Evolutionary conservation across 2,888 invertebrate genomes (phyloP).

Genomic region (Limulus polyphemus): DNA sequence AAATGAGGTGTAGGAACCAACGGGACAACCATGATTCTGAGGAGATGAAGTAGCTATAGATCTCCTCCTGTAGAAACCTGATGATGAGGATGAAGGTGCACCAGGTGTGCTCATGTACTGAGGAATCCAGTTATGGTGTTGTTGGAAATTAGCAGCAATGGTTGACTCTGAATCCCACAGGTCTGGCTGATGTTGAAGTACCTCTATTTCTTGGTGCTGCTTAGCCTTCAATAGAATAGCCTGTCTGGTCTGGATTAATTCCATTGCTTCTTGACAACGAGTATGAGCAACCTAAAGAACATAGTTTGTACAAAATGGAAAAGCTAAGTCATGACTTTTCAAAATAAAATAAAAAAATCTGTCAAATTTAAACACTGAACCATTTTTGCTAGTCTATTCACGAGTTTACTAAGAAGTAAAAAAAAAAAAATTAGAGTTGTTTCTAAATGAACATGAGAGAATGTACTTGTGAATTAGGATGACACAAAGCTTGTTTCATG

Average conservation of each 20-base stretch:
- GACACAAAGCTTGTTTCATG: too few species aligned
- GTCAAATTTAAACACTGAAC: too few species aligned
- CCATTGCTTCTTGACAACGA: conserved; percentile 41
- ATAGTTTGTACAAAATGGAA: too few species aligned
- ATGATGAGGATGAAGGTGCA: not conserved
- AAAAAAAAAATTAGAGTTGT: too few species aligned
- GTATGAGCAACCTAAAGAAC: conserved; percentile 37
- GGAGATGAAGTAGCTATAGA: conserved; percentile 11
- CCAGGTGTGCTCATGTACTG: conserved; percentile 11
- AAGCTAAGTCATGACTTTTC: too few species aligned
- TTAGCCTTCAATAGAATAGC: conserved; percentile 30
- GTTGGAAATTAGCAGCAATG: conserved; percentile 14
- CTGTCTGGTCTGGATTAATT: conserved; percentile 33
- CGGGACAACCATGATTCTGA: conserved; percentile 15
- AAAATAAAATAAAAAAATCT: too few species aligned
- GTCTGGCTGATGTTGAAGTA: not conserved
- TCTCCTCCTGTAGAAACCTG: conserved; percentile 10
- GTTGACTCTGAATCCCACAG: not conserved
- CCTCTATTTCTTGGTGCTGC: conserved; percentile 23
- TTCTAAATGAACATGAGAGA: too few species aligned
- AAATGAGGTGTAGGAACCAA: conserved; percentile 20
- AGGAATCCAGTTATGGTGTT: conserved; percentile 15
- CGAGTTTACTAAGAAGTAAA: too few species aligned
- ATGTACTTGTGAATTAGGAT: too few species aligned
- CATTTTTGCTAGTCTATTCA: too few species aligned